Conservation (phyloP, 2,113 vertebrate species). For the Labeo rohita region DNA sequence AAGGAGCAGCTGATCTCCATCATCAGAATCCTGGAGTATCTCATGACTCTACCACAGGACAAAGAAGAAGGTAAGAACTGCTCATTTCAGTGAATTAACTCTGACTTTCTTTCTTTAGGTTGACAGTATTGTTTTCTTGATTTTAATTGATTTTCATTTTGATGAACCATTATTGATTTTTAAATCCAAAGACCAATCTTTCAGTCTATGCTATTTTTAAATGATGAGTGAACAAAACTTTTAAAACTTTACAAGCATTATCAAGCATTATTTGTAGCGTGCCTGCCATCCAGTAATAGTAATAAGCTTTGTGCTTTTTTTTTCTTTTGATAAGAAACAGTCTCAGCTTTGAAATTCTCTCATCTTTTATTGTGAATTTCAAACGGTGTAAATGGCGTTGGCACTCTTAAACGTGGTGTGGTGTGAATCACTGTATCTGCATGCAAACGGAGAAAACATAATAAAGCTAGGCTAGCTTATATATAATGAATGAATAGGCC, state of each 20-base stretch:
- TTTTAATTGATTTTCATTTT: not conserved
- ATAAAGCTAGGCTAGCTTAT: too few species aligned
- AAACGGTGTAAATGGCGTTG: too few species aligned
- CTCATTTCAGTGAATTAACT: not conserved
- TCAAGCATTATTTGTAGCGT: not conserved
- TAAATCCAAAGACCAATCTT: not conserved
- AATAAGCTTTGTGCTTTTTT: not conserved
- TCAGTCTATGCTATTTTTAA: not conserved
- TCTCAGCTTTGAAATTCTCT: not conserved
- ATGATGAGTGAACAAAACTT: not conserved
- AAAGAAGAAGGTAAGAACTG: constrained; percentile 81
- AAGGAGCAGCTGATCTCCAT: constrained; percentile 81
- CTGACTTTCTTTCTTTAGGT: not conserved
- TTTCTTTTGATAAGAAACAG: not conserved
- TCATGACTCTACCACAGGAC: constrained; percentile 86
- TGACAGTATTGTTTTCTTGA: not conserved
- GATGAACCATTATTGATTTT: not conserved
- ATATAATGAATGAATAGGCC: too few species aligned
- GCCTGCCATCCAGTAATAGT: not conserved
- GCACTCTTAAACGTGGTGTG: too few species aligned
- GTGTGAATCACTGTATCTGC: too few species aligned
- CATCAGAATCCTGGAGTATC: constrained; percentile 84
- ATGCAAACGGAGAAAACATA: too few species aligned
- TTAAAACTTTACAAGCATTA: too few species aligned
- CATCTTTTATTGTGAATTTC: too few species aligned